Percentiles rank a stretch among this genome's conserved stretches.
These are phyloP conservation scores for Chloropsis hardwickii DNA, from an alignment of 2,113 vertebrate species.

Conservation along the genomic window DNA sequence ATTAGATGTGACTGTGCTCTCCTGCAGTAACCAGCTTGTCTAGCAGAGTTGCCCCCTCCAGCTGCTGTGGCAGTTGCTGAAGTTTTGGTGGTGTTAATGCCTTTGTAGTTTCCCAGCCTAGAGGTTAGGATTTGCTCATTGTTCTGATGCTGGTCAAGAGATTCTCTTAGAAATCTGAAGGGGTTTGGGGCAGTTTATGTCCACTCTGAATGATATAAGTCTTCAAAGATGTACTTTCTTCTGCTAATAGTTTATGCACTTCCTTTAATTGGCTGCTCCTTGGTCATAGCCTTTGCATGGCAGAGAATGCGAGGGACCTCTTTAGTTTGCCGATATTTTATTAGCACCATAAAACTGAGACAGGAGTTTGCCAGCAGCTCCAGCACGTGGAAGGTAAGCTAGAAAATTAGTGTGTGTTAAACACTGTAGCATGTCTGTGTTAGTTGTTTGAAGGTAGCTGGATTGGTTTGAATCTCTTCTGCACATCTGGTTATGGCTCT, in stretches of 20 bases:
- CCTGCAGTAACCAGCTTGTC: background rate
- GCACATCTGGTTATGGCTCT: background rate
- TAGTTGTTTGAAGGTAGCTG: background rate
- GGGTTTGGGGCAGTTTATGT: background rate
- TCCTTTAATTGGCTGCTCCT: slow-evolving; percentile 18
- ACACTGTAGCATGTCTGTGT: background rate
- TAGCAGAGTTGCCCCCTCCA: background rate
- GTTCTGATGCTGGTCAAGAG: background rate
- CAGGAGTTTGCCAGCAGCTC: slow-evolving; percentile 24
- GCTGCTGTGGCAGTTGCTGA: background rate
- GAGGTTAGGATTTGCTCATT: background rate
- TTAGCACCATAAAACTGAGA: slow-evolving; percentile 11
- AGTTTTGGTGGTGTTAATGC: background rate
- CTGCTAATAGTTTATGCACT: background rate
- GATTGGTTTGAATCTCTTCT: background rate
- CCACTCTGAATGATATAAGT: background rate
- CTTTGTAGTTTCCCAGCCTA: background rate
- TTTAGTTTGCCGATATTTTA: background rate
- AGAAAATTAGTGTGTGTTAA: background rate
- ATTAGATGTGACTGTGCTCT: background rate
- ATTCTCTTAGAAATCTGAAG: background rate
- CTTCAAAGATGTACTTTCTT: background rate
- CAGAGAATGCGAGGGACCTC: background rate
- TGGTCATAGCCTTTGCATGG: background rate
- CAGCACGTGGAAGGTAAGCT: background rate